A percentile compares a stretch with the other conserved stretches of the same genome.
phyloP scores from a whole-genome alignment of 2,797 vertebrate genomes.

The Sebastolobus altivelis region DNA sequence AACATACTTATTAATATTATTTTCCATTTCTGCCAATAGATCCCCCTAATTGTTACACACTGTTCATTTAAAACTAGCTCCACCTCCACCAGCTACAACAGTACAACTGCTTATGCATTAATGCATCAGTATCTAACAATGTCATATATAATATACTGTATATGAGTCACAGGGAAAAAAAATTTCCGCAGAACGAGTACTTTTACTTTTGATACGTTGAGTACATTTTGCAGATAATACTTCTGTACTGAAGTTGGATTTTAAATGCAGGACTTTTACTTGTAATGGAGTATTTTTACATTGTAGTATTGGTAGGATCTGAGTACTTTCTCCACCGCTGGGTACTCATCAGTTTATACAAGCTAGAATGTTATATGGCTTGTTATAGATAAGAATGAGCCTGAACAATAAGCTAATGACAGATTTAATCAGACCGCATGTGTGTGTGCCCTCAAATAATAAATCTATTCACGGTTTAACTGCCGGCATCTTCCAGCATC shows the following conservation, averaged over 20 bases:
- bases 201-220: neutral
- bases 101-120: neutral
- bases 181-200: neutral
- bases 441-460: neutral
- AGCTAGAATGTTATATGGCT: neutral
- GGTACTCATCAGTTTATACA: slow-evolving; percentile 19
- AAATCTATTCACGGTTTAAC: neutral
- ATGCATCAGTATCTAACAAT: neutral
- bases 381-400: slow-evolving; percentile 1
- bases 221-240: neutral
- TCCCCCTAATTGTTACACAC: no score
- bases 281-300: neutral
- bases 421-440: neutral
- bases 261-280: neutral
- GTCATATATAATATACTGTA: neutral
- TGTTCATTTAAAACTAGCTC: neutral
- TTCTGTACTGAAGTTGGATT: neutral
- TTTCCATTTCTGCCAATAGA: no score
- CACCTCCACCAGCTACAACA: neutral
- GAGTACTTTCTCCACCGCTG: neutral
- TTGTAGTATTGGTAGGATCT: neutral
- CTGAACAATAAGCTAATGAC: neutral
- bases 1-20: no score
- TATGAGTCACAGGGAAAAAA: neutral
- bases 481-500: slow-evolving; percentile 18